phyloP scores from a whole-genome alignment of 2,797 vertebrate genomes.

The Neosilurus hyrtlii region DNA sequence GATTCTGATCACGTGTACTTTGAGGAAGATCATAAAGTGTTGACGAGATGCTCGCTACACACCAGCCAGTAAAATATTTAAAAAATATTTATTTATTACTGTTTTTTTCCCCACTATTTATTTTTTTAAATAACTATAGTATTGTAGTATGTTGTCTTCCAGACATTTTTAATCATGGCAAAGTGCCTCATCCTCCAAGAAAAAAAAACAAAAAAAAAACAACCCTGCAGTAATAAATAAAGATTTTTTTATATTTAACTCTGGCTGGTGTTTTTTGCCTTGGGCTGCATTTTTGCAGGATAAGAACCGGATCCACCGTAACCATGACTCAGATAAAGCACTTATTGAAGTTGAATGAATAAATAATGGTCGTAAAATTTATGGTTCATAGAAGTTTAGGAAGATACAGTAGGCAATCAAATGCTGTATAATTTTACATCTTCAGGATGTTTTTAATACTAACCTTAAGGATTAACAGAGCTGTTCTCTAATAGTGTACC shows the following conservation, averaged over 20 bases:
- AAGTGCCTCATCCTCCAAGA: neutral
- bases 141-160: neutral
- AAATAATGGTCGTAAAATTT: neutral
- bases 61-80: too few species aligned
- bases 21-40: neutral
- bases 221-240: neutral
- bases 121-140: too few species aligned
- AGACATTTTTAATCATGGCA: neutral
- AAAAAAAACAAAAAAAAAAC: too few species aligned
- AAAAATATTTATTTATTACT: too few species aligned
- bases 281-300: neutral
- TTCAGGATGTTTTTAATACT: neutral
- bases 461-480: neutral
- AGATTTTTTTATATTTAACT: too few species aligned
- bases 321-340: neutral
- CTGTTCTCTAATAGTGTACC: too few species aligned
- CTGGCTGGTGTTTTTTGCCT: neutral
- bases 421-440: neutral
- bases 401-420: neutral
- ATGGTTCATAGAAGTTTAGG: neutral
- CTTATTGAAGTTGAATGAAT: conserved; percentile 9
- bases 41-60: neutral
- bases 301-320: neutral
- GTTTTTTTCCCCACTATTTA: too few species aligned
- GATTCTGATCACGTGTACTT: neutral